Evolutionary conservation across 2,113 vertebrate species (phyloP).

Genomic region (Heloderma charlesbogerti): DNA sequence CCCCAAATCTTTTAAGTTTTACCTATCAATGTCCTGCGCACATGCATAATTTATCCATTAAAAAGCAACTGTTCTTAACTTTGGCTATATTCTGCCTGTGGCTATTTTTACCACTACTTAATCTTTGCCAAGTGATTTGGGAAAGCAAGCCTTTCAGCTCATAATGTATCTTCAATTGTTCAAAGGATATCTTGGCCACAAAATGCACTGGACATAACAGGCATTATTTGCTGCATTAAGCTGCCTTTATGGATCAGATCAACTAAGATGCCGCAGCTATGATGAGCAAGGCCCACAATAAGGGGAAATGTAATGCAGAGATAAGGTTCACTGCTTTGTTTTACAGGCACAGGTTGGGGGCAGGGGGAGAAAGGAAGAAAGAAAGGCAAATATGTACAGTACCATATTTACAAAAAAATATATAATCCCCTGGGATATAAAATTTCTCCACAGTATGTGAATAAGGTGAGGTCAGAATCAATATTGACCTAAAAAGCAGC

Average conservation of each 20-base stretch:
- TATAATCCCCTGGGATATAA: slow-evolving; percentile 51
- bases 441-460: slow-evolving; percentile 48
- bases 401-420: slow-evolving; percentile 31
- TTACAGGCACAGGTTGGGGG: slow-evolving; percentile 13
- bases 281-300: slow-evolving; percentile 19
- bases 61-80: neutral
- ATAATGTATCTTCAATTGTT: fast-evolving
- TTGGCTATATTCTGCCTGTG: neutral
- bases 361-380: neutral
- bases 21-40: neutral
- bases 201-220: neutral
- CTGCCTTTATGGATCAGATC: neutral
- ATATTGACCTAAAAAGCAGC: slow-evolving; percentile 67
- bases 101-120: neutral
- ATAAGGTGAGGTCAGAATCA: slow-evolving; percentile 75
- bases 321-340: slow-evolving; percentile 22
- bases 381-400: slow-evolving; percentile 67
- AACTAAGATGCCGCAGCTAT: fast-evolving
- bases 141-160: neutral
- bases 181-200: neutral
- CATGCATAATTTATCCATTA: too few species aligned
- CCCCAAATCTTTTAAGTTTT: neutral
- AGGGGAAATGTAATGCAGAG: slow-evolving; percentile 46
- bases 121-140: neutral
- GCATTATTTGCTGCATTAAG: slow-evolving; percentile 9